phyloP scores from a whole-genome alignment of 2,113 vertebrate genomes.

The Sula dactylatra region DNA sequence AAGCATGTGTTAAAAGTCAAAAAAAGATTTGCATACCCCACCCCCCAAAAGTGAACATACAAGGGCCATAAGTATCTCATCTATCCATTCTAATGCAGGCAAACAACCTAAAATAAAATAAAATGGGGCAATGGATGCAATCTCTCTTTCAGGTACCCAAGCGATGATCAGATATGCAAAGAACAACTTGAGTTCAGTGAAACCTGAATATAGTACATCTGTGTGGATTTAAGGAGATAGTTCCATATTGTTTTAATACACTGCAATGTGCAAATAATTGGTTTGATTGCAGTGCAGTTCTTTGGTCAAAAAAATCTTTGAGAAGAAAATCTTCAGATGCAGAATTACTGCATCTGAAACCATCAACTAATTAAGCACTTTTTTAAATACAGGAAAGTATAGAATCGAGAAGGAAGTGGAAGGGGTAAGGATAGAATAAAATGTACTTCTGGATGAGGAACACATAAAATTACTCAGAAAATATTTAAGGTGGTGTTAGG shows the following conservation, averaged over 20 bases:
- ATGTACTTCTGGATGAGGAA: not conserved
- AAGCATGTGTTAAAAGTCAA: not conserved
- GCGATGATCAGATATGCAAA: not conserved
- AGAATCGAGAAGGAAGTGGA: not conserved
- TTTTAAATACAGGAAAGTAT: not conserved
- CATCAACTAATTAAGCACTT: not conserved
- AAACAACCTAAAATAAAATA: not conserved
- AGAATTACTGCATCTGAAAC: not conserved
- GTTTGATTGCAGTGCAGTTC: not conserved
- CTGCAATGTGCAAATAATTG: not conserved
- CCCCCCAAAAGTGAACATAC: not conserved
- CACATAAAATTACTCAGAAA: not conserved
- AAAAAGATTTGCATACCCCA: not conserved
- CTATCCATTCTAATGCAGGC: not conserved
- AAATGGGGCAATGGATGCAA: not conserved
- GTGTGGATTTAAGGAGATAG: not conserved
- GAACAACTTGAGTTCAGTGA: not conserved
- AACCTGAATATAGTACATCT: not conserved
- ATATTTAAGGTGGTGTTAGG: not conserved
- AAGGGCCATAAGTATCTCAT: not conserved
- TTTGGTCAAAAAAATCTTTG: not conserved
- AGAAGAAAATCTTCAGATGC: not conserved
- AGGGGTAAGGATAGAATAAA: not conserved
- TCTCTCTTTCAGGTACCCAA: not conserved
- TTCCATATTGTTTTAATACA: not conserved